A percentile compares a stretch with the other conserved stretches of the same genome.
These are phyloP conservation scores for Lethenteron camtschaticum DNA, from an alignment of 2,113 vertebrate species.

Conservation along the genomic window DNA sequence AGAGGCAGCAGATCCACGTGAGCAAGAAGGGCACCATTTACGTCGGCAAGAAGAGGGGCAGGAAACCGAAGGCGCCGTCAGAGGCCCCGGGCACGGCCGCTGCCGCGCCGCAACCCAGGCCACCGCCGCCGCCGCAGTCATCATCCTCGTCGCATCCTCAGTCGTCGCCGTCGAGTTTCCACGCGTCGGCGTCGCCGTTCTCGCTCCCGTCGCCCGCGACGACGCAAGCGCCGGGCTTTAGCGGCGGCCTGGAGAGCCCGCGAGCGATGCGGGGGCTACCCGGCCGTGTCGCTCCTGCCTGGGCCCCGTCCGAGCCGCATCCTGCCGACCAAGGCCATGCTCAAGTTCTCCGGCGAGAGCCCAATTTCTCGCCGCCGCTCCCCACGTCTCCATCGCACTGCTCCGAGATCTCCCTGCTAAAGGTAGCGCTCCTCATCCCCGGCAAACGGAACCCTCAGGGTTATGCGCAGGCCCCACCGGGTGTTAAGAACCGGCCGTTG, in stretches of 20 bases:
- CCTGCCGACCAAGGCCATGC: constrained; percentile 4
- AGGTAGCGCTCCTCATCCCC: not conserved
- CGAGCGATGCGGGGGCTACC: not conserved
- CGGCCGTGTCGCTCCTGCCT: not conserved
- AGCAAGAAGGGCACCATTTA: constrained; percentile 98
- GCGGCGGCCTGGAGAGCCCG: constrained; percentile 1
- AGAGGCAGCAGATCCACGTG: constrained; percentile 87
- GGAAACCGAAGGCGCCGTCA: constrained; percentile 57
- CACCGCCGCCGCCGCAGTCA: no score
- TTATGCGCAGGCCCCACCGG: no score
- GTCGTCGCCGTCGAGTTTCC: no score
- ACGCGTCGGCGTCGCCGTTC: no score
- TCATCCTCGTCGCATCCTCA: no score
- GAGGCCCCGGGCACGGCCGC: not conserved
- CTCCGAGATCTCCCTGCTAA: not conserved
- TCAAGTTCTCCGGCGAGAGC: constrained; percentile 5
- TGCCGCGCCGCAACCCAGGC: no score
- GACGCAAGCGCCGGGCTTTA: not conserved
- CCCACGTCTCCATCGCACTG: not conserved
- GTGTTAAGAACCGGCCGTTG: no score
- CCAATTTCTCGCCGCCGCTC: not conserved
- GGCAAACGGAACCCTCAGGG: no score
- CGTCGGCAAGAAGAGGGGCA: constrained; percentile 83
- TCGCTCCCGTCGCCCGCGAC: not conserved
- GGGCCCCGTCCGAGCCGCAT: not conserved